Percentiles rank a stretch among this genome's conserved stretches.
Evolutionary conservation across 2,888 invertebrate genomes (phyloP).

Genomic region (Palloptera scutellata): DNA sequence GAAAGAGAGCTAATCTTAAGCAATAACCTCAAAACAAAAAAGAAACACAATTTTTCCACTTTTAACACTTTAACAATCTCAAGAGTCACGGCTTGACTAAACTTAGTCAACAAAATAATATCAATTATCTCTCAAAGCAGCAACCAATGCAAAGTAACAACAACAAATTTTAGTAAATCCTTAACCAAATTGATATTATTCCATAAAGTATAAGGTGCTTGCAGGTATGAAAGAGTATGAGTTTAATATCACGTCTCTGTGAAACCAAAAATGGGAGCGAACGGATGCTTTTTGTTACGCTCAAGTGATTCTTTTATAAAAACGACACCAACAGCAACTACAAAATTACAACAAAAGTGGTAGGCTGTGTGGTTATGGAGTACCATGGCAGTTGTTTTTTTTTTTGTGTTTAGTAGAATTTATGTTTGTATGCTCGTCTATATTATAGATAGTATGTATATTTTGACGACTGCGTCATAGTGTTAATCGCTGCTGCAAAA

Average conservation of each 20-base stretch:
- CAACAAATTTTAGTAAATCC: neutral
- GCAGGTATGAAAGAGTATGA: conserved; percentile 6
- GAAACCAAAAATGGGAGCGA: conserved; percentile 43
- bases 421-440: neutral
- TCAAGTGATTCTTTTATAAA: conserved; percentile 49
- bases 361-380: neutral
- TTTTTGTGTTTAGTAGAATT: neutral
- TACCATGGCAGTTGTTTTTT: conserved; percentile 3
- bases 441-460: neutral
- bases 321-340: conserved; percentile 23
- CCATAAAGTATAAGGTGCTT: neutral
- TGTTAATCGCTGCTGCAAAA: neutral
- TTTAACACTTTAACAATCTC: too few relatives aligned
- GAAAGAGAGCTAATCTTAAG: neutral
- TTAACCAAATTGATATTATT: neutral
- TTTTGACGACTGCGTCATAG: conserved; percentile 1
- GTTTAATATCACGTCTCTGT: too few relatives aligned
- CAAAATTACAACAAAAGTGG: conserved; percentile 9
- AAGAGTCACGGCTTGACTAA: too few relatives aligned
- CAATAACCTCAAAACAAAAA: conserved; percentile 2
- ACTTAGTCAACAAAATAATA: neutral
- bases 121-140: neutral
- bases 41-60: neutral
- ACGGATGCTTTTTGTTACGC: conserved; percentile 57
- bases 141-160: neutral